These are phyloP conservation scores for Acrossocheilus wenchowensis DNA, from an alignment of 2,797 vertebrate species.

Conservation along the genomic window DNA sequence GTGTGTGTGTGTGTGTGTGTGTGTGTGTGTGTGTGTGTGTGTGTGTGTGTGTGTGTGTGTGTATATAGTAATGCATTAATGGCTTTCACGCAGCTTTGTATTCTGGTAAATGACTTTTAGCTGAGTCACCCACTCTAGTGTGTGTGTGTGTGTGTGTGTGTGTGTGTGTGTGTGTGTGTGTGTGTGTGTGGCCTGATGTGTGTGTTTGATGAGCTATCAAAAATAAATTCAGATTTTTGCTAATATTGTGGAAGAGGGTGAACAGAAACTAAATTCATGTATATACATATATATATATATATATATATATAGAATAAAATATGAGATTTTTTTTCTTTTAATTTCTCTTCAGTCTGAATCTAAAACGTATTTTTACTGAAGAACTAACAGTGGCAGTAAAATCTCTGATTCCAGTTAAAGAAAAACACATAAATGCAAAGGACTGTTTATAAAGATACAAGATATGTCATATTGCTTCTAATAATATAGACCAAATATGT, in stretches of 20 bases:
- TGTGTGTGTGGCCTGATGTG: neutral
- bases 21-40: no score
- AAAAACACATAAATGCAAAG: neutral
- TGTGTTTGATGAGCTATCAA: neutral
- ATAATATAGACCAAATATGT: neutral
- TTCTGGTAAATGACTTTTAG: neutral
- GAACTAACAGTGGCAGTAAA: neutral
- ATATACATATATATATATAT: neutral
- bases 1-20: neutral
- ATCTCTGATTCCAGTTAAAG: neutral
- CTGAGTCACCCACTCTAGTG: conserved; percentile 11
- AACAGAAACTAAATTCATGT: neutral
- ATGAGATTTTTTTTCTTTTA: no score
- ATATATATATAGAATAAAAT: no score
- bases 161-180: conserved; percentile 18
- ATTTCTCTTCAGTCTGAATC: neutral
- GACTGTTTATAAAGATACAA: neutral
- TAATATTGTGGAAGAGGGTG: neutral
- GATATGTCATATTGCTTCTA: neutral
- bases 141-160: conserved; percentile 7
- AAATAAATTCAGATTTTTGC: neutral
- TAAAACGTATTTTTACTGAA: neutral
- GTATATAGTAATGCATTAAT: neutral
- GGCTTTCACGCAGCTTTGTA: neutral
- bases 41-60: no score